These are phyloP conservation scores for Pedetes capensis DNA, from an alignment of 2,113 vertebrate genomes.

Conservation along the genomic window DNA sequence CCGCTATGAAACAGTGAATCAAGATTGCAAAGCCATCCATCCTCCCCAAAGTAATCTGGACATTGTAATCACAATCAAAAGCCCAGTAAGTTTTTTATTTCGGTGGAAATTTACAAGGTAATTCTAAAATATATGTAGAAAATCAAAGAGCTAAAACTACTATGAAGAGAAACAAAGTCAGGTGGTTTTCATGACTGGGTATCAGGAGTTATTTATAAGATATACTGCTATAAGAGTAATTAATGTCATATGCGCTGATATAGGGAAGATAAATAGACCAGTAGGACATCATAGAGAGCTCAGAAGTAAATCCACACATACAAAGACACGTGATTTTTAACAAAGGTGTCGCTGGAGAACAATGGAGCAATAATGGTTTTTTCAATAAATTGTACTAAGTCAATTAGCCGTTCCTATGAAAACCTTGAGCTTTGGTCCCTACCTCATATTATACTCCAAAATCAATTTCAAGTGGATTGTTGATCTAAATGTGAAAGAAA, in stretches of 20 bases:
- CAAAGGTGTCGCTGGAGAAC: background rate
- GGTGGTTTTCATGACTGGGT: background rate
- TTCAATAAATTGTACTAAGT: background rate
- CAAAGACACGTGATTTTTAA: background rate
- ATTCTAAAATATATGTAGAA: background rate
- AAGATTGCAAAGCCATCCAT: background rate
- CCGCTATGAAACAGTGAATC: background rate
- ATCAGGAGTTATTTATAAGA: slow-evolving; percentile 6
- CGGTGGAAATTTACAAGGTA: background rate
- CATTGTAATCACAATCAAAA: background rate
- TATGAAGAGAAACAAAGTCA: slow-evolving; percentile 2
- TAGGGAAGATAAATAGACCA: background rate
- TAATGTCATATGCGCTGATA: background rate
- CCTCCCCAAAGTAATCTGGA: background rate
- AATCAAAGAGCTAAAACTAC: slow-evolving; percentile 34
- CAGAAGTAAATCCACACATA: background rate
- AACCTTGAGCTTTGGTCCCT: background rate
- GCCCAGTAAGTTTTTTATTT: background rate
- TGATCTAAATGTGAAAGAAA: background rate
- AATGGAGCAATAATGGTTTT: background rate
- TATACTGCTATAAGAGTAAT: slow-evolving; percentile 13
- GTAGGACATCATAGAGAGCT: background rate
- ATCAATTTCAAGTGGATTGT: background rate
- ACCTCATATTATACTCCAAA: background rate
- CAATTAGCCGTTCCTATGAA: background rate